These are phyloP conservation scores for Brienomyrus longianalis DNA, from an alignment of 2,113 vertebrate genomes.

Conservation along the genomic window DNA sequence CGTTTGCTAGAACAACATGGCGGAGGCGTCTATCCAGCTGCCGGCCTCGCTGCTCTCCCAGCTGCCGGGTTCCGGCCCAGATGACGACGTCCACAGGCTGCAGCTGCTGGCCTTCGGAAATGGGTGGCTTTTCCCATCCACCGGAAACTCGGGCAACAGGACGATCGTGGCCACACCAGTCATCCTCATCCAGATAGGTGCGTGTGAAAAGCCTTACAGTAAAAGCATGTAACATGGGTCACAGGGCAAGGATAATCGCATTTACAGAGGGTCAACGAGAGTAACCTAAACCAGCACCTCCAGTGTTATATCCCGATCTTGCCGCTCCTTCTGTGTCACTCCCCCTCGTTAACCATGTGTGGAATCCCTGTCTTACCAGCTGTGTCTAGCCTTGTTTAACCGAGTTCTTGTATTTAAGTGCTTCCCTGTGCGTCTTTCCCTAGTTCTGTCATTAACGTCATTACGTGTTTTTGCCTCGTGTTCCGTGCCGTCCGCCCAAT, in stretches of 20 bases:
- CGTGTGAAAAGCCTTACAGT: neutral
- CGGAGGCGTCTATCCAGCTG: slow-evolving; percentile 87
- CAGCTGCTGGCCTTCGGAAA: slow-evolving; percentile 90
- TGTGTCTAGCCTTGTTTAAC: too few species aligned
- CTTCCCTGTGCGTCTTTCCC: too few species aligned
- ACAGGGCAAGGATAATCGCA: neutral
- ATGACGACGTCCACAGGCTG: slow-evolving; percentile 77
- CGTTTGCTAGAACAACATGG: slow-evolving; percentile 69
- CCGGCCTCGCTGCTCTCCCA: slow-evolving; percentile 77
- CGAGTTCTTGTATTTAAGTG: too few species aligned
- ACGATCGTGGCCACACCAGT: slow-evolving; percentile 85
- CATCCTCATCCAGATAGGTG: slow-evolving; percentile 86
- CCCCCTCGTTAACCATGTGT: too few species aligned
- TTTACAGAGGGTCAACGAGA: neutral
- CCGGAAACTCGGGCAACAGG: slow-evolving; percentile 75
- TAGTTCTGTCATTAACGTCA: too few species aligned
- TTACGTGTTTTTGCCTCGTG: too few species aligned
- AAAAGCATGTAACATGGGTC: neutral
- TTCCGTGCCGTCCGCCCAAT: too few species aligned
- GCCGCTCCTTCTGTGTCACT: too few species aligned
- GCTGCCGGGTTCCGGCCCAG: slow-evolving; percentile 62
- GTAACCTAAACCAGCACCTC: neutral
- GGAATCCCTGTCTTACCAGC: too few species aligned
- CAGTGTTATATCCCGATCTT: too few species aligned
- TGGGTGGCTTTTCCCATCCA: slow-evolving; percentile 87